phyloP scores from a whole-genome alignment of 2,888 invertebrate genomes.

The Dasypolia templi region DNA sequence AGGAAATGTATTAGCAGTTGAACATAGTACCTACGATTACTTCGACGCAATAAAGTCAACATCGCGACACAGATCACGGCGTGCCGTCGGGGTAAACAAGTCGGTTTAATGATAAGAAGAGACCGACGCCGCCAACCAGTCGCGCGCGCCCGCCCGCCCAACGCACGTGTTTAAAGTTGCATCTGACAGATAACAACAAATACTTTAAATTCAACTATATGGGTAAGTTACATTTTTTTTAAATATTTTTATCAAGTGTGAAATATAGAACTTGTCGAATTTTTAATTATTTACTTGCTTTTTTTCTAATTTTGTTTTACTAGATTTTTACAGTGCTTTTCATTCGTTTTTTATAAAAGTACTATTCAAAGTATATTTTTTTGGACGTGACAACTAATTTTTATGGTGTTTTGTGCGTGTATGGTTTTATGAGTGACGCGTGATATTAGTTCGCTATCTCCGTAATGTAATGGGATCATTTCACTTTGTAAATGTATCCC shows the following conservation, averaged over 20 bases:
- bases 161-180: conserved; percentile 76
- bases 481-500: conserved; percentile 45
- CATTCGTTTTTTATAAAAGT: background rate
- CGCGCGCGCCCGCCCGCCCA: conserved; percentile 86
- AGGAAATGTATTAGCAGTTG: conserved; percentile 39
- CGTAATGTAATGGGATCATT: conserved; percentile 77
- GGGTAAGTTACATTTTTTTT: conserved; percentile 60
- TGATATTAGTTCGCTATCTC: conserved; percentile 71
- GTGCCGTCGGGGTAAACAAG: conserved; percentile 83
- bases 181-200: conserved; percentile 60
- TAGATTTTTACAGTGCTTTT: background rate
- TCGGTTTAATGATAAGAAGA: conserved; percentile 83
- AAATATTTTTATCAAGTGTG: background rate
- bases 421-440: conserved; percentile 62
- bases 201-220: conserved; percentile 66
- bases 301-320: background rate
- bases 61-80: conserved; percentile 83
- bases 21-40: conserved; percentile 64
- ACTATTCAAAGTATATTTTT: conserved; percentile 3
- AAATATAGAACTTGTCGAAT: background rate
- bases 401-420: conserved; percentile 66
- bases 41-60: conserved; percentile 74
- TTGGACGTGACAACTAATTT: conserved; percentile 13
- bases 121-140: conserved; percentile 80
- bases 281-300: conserved; percentile 1